These are phyloP conservation scores for Tichodroma muraria DNA, from an alignment of 2,113 vertebrate genomes.

Conservation along the genomic window DNA sequence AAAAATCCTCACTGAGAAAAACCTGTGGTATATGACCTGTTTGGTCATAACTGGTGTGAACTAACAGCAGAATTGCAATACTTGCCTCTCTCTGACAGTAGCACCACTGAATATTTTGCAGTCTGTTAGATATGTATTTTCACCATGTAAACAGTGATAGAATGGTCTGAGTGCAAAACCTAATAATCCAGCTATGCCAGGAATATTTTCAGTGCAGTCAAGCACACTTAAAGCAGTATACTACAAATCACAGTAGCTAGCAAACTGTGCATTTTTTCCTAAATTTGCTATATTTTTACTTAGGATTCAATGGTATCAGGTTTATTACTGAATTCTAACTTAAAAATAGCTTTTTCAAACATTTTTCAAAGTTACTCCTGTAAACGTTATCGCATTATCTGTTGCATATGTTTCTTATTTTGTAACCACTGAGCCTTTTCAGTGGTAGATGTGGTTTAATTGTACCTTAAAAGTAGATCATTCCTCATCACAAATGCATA, in stretches of 20 bases:
- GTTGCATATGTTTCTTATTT: not conserved
- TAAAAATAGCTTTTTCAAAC: not conserved
- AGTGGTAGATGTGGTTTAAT: not conserved
- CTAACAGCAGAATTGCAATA: not conserved
- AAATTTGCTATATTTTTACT: not conserved
- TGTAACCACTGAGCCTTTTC: not conserved
- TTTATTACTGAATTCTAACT: not conserved
- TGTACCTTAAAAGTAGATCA: not conserved
- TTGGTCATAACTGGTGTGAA: not conserved
- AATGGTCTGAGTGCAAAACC: not conserved
- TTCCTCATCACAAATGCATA: not conserved
- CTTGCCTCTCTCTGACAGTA: not conserved
- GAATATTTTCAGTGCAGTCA: not conserved
- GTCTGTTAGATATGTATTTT: not conserved
- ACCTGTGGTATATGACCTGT: not conserved
- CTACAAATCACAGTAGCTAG: not conserved
- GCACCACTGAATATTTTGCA: not conserved
- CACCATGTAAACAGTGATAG: not conserved
- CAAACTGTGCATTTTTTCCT: not conserved
- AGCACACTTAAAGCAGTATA: not conserved
- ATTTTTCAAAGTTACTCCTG: not conserved
- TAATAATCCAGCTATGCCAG: not conserved
- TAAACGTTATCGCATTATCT: not conserved
- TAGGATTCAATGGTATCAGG: not conserved
- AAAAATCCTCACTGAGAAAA: slow-evolving; percentile 1